Base-by-base conservation (phyloP, 1,140 invertebrate species). In the Lordiphosa collinella region DNA sequence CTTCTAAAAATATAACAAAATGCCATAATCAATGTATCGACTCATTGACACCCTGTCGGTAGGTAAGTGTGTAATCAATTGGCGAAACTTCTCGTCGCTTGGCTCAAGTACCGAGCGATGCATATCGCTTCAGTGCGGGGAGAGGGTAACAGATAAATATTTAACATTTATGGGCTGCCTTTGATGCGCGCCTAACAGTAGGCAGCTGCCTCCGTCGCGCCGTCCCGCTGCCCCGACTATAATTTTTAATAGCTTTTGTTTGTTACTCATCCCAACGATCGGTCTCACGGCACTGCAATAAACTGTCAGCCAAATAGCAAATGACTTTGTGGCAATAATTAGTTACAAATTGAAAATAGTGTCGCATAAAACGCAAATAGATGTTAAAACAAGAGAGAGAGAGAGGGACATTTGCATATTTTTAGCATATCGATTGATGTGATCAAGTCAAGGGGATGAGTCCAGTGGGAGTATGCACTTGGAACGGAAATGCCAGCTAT, bases 261-360 rank as follows among this genome's bases (percentile, higher is more conserved):
- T 40, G 70, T 80, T 80, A 82, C 76, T 80, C 76, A 71, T 60
- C 60, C 55, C 50, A 38, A 47, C 36, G 31, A 11, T 55, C 51
- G 46, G 22, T 43, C 32, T 43, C 58, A 36, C 34, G 14, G 35
- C 40, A 51, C 38, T 61, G 59, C 52, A 56, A 43, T 64, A 59
- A 76, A 71, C 43, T 71, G 44, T 61, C 54, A 46, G 53, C 50
- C 18, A 54, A 64, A 61, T 61, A 29, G n/a, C 49, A 52, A 74
- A 62, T 71, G 71, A 76, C 66, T 82, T 82, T 71, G 76, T 63
- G 76, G 38, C 58, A 76, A 60, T 82, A 57, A 80, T 82, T 71
- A 76, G 76, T 63, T 58, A 68, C 46, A 61, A 72, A 63, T 82
- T 67, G 61, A 82, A 29, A 80, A 74, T 56, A 76, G 46, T 70